Conservation (phyloP, 2,888 invertebrate species). For the Tryphoninae sp. region DNA sequence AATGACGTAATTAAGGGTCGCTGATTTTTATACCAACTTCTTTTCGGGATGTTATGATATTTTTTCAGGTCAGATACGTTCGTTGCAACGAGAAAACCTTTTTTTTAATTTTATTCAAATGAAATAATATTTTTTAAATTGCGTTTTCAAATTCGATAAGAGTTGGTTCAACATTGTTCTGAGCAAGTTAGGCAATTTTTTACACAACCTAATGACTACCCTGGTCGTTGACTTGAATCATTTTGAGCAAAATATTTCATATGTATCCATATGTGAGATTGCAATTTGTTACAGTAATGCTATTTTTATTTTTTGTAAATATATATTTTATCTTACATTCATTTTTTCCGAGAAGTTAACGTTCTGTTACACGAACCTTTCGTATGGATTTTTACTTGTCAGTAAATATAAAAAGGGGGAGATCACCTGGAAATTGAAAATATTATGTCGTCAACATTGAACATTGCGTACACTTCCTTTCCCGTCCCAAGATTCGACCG, state of each 20-base stretch:
- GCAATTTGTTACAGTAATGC: too few relatives aligned
- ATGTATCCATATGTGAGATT: too few relatives aligned
- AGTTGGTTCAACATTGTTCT: too few relatives aligned
- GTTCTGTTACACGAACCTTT: too few relatives aligned
- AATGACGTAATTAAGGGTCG: neutral
- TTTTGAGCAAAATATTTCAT: too few relatives aligned
- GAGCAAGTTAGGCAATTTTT: too few relatives aligned
- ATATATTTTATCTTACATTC: too few relatives aligned
- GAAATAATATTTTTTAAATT: neutral
- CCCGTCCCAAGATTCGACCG: constrained; percentile 16
- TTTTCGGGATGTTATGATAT: neutral
- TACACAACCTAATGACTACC: too few relatives aligned
- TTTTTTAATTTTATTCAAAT: neutral
- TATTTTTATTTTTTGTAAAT: too few relatives aligned
- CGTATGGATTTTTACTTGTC: neutral
- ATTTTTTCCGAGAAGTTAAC: too few relatives aligned
- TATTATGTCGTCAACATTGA: constrained; percentile 15
- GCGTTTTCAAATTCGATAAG: too few relatives aligned
- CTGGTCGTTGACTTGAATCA: too few relatives aligned
- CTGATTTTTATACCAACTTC: neutral
- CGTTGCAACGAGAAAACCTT: neutral
- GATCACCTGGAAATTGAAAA: constrained; percentile 28
- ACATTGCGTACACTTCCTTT: constrained; percentile 6
- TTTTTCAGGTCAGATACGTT: neutral
- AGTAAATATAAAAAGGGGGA: constrained; percentile 1